Percentiles rank a stretch among this genome's conserved stretches.
phyloP scores from a whole-genome alignment of 2,888 invertebrate species.

The Drosophila borborema region DNA sequence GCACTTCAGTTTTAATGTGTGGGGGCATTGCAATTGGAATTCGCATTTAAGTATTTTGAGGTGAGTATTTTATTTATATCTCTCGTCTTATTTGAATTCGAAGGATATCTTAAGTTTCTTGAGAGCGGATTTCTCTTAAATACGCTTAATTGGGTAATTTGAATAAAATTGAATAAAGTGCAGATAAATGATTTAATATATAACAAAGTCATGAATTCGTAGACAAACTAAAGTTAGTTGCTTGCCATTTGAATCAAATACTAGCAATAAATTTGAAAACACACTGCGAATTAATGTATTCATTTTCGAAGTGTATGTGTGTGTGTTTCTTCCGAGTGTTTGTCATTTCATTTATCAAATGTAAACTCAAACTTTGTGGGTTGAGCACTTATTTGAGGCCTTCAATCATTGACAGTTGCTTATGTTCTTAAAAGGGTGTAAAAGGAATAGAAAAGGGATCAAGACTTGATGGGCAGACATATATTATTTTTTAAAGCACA shows the following conservation, averaged over 20 bases:
- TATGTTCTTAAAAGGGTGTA: slow-evolving; percentile 32
- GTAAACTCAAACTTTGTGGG: slow-evolving; percentile 22
- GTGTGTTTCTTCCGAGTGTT: no score
- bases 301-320: slow-evolving; percentile 3
- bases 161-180: slow-evolving; percentile 1
- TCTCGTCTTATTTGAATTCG: no score
- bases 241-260: slow-evolving; percentile 12
- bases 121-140: no score
- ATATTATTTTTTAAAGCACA: slow-evolving; percentile 68
- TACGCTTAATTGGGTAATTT: no score
- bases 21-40: not conserved
- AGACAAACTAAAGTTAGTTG: slow-evolving; percentile 13
- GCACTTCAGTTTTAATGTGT: slow-evolving; percentile 1
- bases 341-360: slow-evolving; percentile 66
- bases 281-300: slow-evolving; percentile 36
- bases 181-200: not conserved
- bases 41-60: no score
- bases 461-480: slow-evolving; percentile 58
- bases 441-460: slow-evolving; percentile 10
- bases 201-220: not conserved
- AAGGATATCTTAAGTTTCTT: no score
- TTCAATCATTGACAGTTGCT: slow-evolving; percentile 74
- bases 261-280: slow-evolving; percentile 17
- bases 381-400: slow-evolving; percentile 43
- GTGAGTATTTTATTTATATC: no score